Evolutionary conservation across 2,797 vertebrate species (phyloP), one percentile per base, ranked within the genome.

Genomic region (Lithobates pipiens): DNA sequence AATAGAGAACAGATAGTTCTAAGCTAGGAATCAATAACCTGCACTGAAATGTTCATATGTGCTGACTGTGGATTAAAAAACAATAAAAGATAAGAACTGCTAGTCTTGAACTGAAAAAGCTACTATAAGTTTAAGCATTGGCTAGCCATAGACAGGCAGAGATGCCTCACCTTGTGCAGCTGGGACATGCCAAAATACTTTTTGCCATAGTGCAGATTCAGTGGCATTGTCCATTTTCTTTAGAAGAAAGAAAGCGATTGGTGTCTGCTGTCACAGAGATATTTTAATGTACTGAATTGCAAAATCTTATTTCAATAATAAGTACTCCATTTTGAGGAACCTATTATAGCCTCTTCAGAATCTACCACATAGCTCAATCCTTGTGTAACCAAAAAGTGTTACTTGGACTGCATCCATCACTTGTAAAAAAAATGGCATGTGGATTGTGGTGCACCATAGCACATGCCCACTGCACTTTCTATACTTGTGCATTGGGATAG

Each of bases 1-100:
- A 77, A 88, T 84, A 76, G 84, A 83, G 79, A 29, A 89, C 81
- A 75, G 88, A 86, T 78, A 72, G 80, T 80, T 76, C 75, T 83
- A 74, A 75, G 32, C 29, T 32, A 16, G 21, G 57, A 67, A 76
- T 68, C 69, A 75, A 87, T 57, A 82, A 73, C 61, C n/a, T 44
- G 50, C 16, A n/a, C 54, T 72, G 34, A 29, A 63, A 27, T 42
- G 39, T 11, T 73, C 15, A 29, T 71, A 11, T 5, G 23, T 61
- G 57, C 65, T 67, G 25, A 67, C n/a, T 67, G 65, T 25, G 65
- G 32, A 69, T 69, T 69, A 69, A 69, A 69, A 27, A 27, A 69
- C 67, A 69, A 27, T 69, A 27, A 34, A 27, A 34, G 32, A 69
- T 27, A 27, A 69, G 25, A 69, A 32, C 32, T 69, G 54, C 21